Base-by-base conservation (phyloP, 2,797 vertebrate species). In the Macrochelys suwanniensis region DNA sequence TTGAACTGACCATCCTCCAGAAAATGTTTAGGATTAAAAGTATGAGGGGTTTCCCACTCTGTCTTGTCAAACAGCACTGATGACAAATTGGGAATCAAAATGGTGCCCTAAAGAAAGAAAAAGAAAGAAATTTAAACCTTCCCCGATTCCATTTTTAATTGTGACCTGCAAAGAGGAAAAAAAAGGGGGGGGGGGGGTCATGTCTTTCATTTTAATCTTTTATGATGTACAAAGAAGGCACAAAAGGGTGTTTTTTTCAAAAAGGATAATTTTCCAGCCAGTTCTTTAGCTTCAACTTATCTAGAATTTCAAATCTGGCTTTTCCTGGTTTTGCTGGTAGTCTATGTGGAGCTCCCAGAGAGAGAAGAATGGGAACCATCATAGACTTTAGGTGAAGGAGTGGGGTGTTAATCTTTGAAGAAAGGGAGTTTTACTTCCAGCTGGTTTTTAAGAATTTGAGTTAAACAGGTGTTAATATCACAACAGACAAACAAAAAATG, bases 1-100 rank as follows among this genome's bases (percentile, higher is more conserved):
- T 97, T 95, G 96, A 99, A 99, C 89, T 97, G 98, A 12, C 99
- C 99, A 0, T 98, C 97, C 88, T 99, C 98, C 74, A 99, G 97
- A 94, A 99, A 99, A 96, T 99, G 99, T 81, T 89, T 96, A 0
- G 99, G 99, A 95, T 99, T 99, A 93, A 99, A 99, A 2, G 53
- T 82, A 53, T 98, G n/a, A 0, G 99, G 99, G 5, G 98, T 99
- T 93, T 99, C 98, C 99, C 99, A 99, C 79, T 98, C 98, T 0
- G 92, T 94, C n/a, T 99, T 98, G 89, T 99, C 99, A 86, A 98
- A 98, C 90, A 99, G 94, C 94, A 99, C 97, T 0, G 99, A 99
- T 1, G 98, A 98, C 97, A 99, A 94, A 95, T 97, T 99, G n/a
- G 98, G 28, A 8, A 98, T 1, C 49, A 99, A 0, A 17, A 84